phyloP scores from a whole-genome alignment of 2,888 invertebrate genomes.

The Eupithecia tripunctaria region DNA sequence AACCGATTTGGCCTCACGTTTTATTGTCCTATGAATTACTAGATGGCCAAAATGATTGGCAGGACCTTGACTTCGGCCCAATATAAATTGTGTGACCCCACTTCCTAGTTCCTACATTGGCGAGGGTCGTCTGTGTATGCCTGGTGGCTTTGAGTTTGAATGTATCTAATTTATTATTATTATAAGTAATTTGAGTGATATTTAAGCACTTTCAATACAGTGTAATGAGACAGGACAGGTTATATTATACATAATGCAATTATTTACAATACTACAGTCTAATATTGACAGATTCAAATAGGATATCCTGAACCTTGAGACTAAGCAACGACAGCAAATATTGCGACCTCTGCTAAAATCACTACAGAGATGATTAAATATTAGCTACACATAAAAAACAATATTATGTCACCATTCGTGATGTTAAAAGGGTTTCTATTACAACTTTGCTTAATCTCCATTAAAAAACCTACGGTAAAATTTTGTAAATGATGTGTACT shows the following conservation, averaged over 20 bases:
- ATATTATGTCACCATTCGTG: slow-evolving; percentile 15
- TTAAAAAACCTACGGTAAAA: background rate
- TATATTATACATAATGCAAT: slow-evolving; percentile 9
- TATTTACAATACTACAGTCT: background rate
- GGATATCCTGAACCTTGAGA: slow-evolving; percentile 42
- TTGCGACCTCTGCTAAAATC: slow-evolving; percentile 16
- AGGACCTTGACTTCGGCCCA: slow-evolving; percentile 79
- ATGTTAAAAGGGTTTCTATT: background rate
- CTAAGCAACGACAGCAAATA: slow-evolving; percentile 26
- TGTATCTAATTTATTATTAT: slow-evolving; percentile 59
- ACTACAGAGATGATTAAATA: slow-evolving; percentile 24
- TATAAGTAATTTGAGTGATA: slow-evolving; percentile 49
- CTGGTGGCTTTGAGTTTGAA: slow-evolving; percentile 50
- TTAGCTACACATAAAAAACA: slow-evolving; percentile 20
- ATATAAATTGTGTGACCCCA: slow-evolving; percentile 79
- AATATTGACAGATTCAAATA: slow-evolving; percentile 36
- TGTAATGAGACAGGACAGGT: slow-evolving; percentile 7
- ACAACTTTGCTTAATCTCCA: background rate
- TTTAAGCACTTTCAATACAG: slow-evolving; percentile 12
- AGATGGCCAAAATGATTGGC: slow-evolving; percentile 79
- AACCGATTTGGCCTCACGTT: slow-evolving; percentile 69
- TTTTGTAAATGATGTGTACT: slow-evolving; percentile 31
- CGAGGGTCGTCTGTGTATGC: slow-evolving; percentile 73
- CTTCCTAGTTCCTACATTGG: slow-evolving; percentile 81
- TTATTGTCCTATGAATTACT: slow-evolving; percentile 78